Evolutionary conservation across 1,140 invertebrate species (phyloP).

Genomic region (Stegodyphus dumicola): DNA sequence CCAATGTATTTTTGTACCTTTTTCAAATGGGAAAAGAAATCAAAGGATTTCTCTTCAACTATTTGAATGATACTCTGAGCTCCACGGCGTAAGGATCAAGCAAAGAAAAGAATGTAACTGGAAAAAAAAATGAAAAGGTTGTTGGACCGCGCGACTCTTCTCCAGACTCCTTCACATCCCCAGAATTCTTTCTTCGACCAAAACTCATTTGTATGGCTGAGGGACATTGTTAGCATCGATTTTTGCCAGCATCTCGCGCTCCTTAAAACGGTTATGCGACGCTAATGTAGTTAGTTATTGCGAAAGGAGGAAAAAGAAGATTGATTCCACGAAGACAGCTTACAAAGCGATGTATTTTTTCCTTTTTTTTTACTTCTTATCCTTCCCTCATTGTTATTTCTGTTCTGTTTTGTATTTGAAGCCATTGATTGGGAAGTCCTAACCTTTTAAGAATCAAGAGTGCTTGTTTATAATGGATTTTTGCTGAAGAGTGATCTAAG

Average conservation of each 20-base stretch:
- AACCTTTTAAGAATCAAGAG: too few relatives aligned
- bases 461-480: too few relatives aligned
- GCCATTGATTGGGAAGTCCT: neutral
- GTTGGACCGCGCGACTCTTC: neutral
- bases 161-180: constrained; percentile 2
- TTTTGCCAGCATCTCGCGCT: constrained; percentile 11
- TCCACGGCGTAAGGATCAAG: neutral
- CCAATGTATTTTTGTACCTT: too few relatives aligned
- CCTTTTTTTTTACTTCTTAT: neutral
- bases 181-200: constrained; percentile 10
- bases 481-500: too few relatives aligned
- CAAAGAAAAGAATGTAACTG: neutral
- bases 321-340: neutral
- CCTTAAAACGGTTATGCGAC: constrained; percentile 52
- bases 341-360: neutral
- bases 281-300: constrained; percentile 57
- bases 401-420: neutral
- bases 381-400: neutral
- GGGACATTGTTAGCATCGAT: constrained; percentile 51
- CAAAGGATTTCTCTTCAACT: too few relatives aligned
- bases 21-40: too few relatives aligned
- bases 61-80: too few relatives aligned
- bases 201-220: constrained; percentile 49
- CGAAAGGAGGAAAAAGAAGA: neutral
- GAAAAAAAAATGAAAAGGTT: constrained; percentile 27